Base-by-base conservation (phyloP, 2,797 vertebrate genomes). In the Characodon lateralis region DNA sequence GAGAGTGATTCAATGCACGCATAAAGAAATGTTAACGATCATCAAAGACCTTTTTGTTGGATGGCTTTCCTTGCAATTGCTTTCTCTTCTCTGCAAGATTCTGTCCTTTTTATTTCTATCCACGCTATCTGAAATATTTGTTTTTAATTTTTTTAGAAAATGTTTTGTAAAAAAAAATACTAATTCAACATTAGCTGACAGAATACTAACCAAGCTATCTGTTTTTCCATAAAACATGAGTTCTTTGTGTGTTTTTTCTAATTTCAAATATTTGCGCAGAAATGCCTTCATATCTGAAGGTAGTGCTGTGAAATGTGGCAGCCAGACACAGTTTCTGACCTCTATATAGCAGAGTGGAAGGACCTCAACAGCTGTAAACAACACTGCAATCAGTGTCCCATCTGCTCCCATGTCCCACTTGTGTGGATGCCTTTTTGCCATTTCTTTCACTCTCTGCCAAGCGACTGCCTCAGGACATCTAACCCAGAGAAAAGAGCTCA, bases 361-460 rank as follows among this genome's bases (percentile, higher is more conserved):
- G 94, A 94, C 94, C 92, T 92, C 93, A 92, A 94, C 94, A 95
- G 94, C 94, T 94, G 94, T 95, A 96, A 96, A 96, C 95, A 96
- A 95, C 94, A 93, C 95, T 93, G 94, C 93, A 95, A 95, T 95
- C 94, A 94, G 92, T 93, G 94, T 95, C 94, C 95, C 95, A 95
- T 95, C 94, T 95, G 95, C 93, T 95, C 90, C 94, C 93, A 90
- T 95, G 94, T 95, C 95, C 95, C 95, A 95, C 94, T 95, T 96
- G 94, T 95, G 93, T 91, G 89, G 94, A 95, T 93, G 93, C 92
- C 95, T 95, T 94, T 92, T 94, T 90, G 92, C 94, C 93, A 94
- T 95, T 95, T 95, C 94, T 96, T 95, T 95, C 93, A 95, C 93
- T 92, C 91, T 85, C 92, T 96, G 95, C 95, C 95, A 96, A 95